Evolutionary conservation across 1,140 invertebrate species (phyloP), one percentile per base, ranked within the genome.

Genomic region (Watersipora subatra): DNA sequence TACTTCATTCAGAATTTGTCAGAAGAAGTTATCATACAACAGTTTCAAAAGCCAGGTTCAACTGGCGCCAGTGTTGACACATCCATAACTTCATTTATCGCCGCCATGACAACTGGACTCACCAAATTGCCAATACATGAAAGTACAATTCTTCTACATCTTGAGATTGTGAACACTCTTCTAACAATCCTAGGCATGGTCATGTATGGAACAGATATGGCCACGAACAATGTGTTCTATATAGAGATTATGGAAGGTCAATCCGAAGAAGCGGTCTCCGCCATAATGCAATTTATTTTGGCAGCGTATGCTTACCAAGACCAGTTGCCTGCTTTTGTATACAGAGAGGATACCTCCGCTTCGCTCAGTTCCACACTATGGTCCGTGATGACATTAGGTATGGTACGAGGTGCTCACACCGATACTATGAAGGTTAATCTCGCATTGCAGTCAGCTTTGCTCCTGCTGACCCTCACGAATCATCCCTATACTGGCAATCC

Each of bases 381-480:
- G 87, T 86, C 85, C 73, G 85, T 88, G 19, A 81, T 89, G 63
- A 87, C 86, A 20, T 80, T 87, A 69, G 86, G 85, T 70, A 84
- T 84, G 78, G 83, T 64, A 73, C 67, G 74, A 55, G 76, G 79
- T 68, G 62, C 66, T 66, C 73, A n/a, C 7, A 12, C 34, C 7
- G 34, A 46, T 12, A n/a, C n/a, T 12, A 46, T 12, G n/a, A 7
- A 46, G 7, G 34, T 46, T 46, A 46, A 46, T 46, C 34, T 12
- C 34, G 34, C 91, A 65, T 90, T 89, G 81, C 91, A 95, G 79
- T 91, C 91, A 71, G 84, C 93, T 55, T 80, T 97, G 58, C 82
- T 97, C 27, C 80, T 95, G 56, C 81, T 97, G 63, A 86, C 93
- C 59, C 81, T 99, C 65, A 86, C 90, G 2, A 97, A 97, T 83